A percentile compares a stretch with the other conserved stretches of the same genome.
Conservation (phyloP, 2,113 vertebrate genomes). For the Nothocercus nigrocapillus region DNA sequence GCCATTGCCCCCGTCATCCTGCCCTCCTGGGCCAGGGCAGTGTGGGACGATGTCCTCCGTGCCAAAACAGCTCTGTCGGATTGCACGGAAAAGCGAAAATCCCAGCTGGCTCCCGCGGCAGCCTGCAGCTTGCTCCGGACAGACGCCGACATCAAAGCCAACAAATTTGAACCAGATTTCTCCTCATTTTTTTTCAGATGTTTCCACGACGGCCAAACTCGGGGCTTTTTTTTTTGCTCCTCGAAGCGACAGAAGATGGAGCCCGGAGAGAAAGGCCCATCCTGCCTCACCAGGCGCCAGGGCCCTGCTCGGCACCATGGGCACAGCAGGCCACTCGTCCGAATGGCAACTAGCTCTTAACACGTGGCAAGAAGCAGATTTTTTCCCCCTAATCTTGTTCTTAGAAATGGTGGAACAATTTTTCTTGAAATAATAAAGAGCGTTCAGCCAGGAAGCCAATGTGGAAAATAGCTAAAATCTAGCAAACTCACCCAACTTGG, state of each 20-base stretch:
- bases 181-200: not conserved
- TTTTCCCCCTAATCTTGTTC: not conserved
- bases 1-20: accelerated
- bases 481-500: conserved; percentile 11
- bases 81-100: not conserved
- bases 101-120: not conserved
- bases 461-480: conserved; percentile 11
- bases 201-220: not conserved
- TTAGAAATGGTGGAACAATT: conserved; percentile 36
- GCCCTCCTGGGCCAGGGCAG: accelerated
- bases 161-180: conserved; percentile 55
- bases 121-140: conserved; percentile 3
- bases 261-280: conserved; percentile 34
- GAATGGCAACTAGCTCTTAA: not conserved
- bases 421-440: conserved; percentile 39
- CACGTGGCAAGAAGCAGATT: not conserved
- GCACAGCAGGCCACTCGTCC: conserved; percentile 50
- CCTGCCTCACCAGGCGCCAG: not conserved
- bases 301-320: not conserved
- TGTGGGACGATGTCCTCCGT: not conserved
- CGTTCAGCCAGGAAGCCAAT: not conserved
- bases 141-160: conserved; percentile 4
- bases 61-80: not conserved
- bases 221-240: not conserved
- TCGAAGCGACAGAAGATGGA: conserved; percentile 30